Base-by-base conservation (phyloP, 2,888 invertebrate species). In the Ectemnius continuus region DNA sequence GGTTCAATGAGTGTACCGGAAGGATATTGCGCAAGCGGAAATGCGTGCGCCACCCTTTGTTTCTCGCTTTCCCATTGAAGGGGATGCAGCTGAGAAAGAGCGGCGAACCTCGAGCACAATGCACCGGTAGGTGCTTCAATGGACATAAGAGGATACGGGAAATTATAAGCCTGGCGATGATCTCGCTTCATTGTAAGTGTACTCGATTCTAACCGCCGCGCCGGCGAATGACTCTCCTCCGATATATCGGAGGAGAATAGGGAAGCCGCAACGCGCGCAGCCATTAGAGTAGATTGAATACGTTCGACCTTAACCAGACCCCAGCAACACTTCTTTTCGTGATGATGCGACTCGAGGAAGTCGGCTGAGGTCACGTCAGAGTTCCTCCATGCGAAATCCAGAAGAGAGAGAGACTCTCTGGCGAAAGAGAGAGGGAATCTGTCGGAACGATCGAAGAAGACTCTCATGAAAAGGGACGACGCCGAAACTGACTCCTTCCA, bases 1-100 rank as follows among this genome's bases (percentile, higher is more conserved):
- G 62, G 48, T 48, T n/a, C 23, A 58, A 18, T 8, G 64, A 52
- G 16, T 36, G 36, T 84, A 85, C 88, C 88, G 89, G 89, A 89
- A 89, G 89, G 89, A 89, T 88, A 84, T 89, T 89, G 86, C 88
- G 85, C 84, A 89, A 89, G 82, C 88, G 89, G 89, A 89, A 88
- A 82, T 87, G 87, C 87, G 86, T 85, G 86, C 76, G 82, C 75
- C 67, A 71, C 69, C 81, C 70, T 85, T 88, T 87, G 84, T 88
- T 87, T 87, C 84, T 81, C 68, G 75, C 73, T 56, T 60, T 70
- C 69, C 84, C 80, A 84, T 87, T 85, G 84, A 86, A n/a, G n/a
- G 85, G 76, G 80, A 85, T 87, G 79, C 87, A 88, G 86, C 85
- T 88, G 88, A 87, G 81, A 73, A 80, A 76, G 75, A 76, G 78